Evolutionary conservation across 1,140 invertebrate species (phyloP), one percentile per base, ranked within the genome.

Genomic region (Leucophenga varia): DNA sequence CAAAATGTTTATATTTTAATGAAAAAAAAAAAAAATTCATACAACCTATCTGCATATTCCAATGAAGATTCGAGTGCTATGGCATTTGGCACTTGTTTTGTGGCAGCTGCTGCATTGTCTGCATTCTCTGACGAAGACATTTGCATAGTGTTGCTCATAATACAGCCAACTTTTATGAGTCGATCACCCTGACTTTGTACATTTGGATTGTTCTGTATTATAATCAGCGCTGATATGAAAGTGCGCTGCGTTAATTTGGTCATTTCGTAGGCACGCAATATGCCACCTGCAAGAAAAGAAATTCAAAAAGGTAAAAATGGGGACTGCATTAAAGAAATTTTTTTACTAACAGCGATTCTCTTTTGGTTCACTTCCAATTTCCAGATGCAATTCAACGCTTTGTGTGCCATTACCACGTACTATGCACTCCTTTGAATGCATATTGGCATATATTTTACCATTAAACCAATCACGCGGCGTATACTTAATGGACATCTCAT

Each of bases 131-230:
- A 10, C 5, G 45, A 17, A 14, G 14, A 14, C 32, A 52, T 38
- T 3, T 49, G 30, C 4, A 61, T 60, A 10, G 65, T 57, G 18
- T 73, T 65, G 42, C 67, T 72, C 21, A 79, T 76, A 9, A 80
- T 82, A 52, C 84, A 86, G 1, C 84, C 84, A 3, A 83, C 81
- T 47, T 82, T 82, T 38, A 86, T 80, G 56, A 83, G 77, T 13
- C 84, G 78, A 67, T 86, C 84, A 0, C 81, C 82, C 51, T 84
- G 82, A 4, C 82, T 84, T 65, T 85, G 83, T 32, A 86, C 81
- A 43, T 83, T 80, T 0, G 79, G 76, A 63, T 85, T 85, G 67
- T 84, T 83, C 63, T 85, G 84, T n/a, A 86, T 77, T 61, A 86
- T 79, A 53, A 85, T 75, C 59, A 81, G 77, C 13, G 79, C 80